Evolutionary conservation across 2,113 vertebrate genomes (phyloP).

Genomic region (Puma concolor): DNA sequence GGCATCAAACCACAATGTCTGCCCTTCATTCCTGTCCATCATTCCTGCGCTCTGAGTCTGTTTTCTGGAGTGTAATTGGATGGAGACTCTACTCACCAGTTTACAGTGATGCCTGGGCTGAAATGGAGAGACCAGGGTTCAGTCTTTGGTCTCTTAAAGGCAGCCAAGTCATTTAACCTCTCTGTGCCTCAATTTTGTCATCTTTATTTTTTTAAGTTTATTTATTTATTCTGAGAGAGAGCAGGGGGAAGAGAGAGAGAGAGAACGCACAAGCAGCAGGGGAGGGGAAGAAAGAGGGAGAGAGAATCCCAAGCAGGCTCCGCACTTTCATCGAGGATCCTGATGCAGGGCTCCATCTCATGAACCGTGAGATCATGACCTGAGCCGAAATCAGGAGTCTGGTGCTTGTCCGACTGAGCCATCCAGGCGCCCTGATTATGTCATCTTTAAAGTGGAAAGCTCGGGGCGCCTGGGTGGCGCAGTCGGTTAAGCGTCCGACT

Average conservation of each 20-base stretch:
- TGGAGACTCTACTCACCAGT: neutral
- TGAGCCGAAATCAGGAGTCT: too few relatives aligned
- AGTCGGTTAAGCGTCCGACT: too few relatives aligned
- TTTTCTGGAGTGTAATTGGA: neutral
- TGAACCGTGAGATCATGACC: too few relatives aligned
- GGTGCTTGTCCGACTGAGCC: too few relatives aligned
- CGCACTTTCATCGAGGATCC: too few relatives aligned
- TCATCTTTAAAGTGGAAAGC: neutral
- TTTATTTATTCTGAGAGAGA: too few relatives aligned
- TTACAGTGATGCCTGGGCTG: neutral
- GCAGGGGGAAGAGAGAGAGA: too few relatives aligned
- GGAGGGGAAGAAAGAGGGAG: too few relatives aligned
- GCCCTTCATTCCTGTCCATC: neutral
- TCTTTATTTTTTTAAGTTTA: neutral
- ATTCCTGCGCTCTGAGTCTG: neutral
- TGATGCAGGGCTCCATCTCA: too few relatives aligned
- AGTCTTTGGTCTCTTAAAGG: neutral
- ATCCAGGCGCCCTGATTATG: neutral
- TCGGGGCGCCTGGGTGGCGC: too few relatives aligned
- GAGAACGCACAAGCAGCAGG: too few relatives aligned
- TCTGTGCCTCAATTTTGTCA: neutral
- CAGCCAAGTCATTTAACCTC: neutral
- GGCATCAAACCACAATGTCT: neutral
- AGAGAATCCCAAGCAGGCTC: too few relatives aligned
- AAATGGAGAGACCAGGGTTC: neutral